Base-by-base conservation (phyloP, 2,888 invertebrate genomes). In the Eupithecia dodoneata region DNA sequence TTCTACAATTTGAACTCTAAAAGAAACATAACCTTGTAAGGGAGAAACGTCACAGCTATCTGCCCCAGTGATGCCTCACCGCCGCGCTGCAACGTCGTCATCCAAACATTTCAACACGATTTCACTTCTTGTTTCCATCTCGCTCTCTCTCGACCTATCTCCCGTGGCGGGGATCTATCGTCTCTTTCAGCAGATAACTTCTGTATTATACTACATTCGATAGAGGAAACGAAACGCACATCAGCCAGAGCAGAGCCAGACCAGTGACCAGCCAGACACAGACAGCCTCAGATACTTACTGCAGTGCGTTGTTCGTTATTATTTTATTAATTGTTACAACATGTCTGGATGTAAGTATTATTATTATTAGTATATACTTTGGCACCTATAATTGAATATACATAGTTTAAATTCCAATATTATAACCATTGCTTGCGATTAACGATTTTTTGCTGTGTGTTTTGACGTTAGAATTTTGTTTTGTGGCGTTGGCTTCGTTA, bases 311-410 rank as follows among this genome's bases (percentile, higher is more conserved):
- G 72, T 71, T 49, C 41, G 12, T 15, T 59, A n/a, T 47, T 5
- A 63, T 74, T 71, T 49, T 42, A 15, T 52, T 74, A 52, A 73
- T 79, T 73, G 72, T 75, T 80, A 83, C 69, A 90, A 65, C 4
- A 78, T 91, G 91, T 90, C 91, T 85, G 89, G 91, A 81, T 90
- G 92, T 92, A 85, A 91, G 92, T 91, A 87, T 67, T 75, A 18
- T 71, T 65, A 72, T 76, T 76, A 30, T 30, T 67, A 42, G 10
- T 65, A 65, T 75, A 69, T 49, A 73, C 52, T 18, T 18, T 63
- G 7, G 18, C 30, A 18, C 1, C 18, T 5, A n/a, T 1, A n/a
- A 5, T 59, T 59, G n/a, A 59, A 12, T 59, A 7, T 18, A 63
- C 30, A 30, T 30, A 30, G 30, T 18, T 63, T 59, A 2, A 3